Percentiles rank a stretch among this genome's conserved stretches.
Conservation (phyloP, 2,888 invertebrate species). For the Tenthredo distinguenda region DNA sequence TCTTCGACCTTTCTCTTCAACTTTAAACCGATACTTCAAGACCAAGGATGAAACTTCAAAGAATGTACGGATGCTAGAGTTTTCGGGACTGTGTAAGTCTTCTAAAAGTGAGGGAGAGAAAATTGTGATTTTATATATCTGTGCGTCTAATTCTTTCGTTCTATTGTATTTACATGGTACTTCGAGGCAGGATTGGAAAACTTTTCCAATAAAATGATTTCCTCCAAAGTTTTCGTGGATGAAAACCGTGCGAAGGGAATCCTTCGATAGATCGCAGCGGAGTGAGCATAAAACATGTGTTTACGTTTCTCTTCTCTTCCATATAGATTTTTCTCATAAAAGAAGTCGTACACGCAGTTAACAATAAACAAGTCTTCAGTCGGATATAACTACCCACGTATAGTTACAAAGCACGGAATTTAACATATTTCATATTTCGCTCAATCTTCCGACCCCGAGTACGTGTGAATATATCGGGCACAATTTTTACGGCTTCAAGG, state of each 20-base stretch:
- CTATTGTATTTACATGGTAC: neutral
- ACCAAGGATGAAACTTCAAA: neutral
- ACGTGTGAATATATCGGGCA: neutral
- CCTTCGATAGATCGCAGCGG: neutral
- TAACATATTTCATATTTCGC: constrained; percentile 19
- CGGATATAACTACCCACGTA: constrained; percentile 9
- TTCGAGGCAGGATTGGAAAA: constrained; percentile 54
- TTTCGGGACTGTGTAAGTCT: neutral
- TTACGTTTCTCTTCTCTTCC: neutral
- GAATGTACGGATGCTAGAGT: neutral
- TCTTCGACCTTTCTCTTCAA: neutral
- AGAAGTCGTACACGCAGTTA: constrained; percentile 8
- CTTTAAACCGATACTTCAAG: neutral
- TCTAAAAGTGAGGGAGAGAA: neutral
- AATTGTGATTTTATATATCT: neutral
- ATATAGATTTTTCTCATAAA: neutral
- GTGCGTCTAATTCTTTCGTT: neutral
- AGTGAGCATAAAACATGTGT: neutral
- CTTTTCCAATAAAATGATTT: constrained; percentile 63
- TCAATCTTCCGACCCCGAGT: constrained; percentile 3
- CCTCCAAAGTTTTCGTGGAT: constrained; percentile 8
- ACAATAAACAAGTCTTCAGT: constrained; percentile 13
- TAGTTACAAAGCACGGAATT: constrained; percentile 6
- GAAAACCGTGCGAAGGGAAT: neutral
- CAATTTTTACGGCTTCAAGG: constrained; percentile 26